Percentiles rank a stretch among this genome's conserved stretches.
Conservation (phyloP, 1,140 invertebrate species). For the Atta colombica region DNA sequence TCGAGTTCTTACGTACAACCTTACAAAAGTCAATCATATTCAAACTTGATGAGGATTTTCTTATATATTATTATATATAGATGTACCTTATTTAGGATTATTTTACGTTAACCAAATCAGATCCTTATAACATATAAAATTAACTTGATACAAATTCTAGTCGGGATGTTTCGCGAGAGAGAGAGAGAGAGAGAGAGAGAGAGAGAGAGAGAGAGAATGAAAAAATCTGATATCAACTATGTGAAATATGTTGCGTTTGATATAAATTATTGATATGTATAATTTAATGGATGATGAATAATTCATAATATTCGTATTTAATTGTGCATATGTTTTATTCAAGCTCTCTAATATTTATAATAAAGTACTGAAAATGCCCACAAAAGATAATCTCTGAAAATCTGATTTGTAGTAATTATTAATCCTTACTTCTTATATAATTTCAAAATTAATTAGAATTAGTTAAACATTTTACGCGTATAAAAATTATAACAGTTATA, state of each 20-base stretch:
- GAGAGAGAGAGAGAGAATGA: no score
- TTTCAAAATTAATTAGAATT: no score
- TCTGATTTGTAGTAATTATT: neutral
- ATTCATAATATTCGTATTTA: neutral
- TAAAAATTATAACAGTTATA: neutral
- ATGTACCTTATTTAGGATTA: no score
- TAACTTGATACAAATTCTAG: no score
- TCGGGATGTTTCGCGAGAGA: neutral
- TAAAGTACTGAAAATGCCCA: no score
- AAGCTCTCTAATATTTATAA: neutral
- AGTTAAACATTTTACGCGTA: neutral
- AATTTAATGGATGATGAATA: constrained; percentile 21
- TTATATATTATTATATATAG: no score
- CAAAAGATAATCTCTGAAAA: neutral
- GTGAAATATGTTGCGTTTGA: neutral
- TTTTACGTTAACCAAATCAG: no score
- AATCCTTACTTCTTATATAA: neutral
- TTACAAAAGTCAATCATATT: no score
- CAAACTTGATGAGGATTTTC: no score
- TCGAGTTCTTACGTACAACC: no score
- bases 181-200: no score
- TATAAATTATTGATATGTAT: constrained; percentile 12
- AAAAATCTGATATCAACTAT: neutral
- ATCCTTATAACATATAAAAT: no score
- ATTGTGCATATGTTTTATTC: neutral